Percentiles rank a stretch among this genome's conserved stretches.
These are phyloP conservation scores for Dendrocincla fuliginosa DNA, from an alignment of 2,797 vertebrate species.

Conservation along the genomic window DNA sequence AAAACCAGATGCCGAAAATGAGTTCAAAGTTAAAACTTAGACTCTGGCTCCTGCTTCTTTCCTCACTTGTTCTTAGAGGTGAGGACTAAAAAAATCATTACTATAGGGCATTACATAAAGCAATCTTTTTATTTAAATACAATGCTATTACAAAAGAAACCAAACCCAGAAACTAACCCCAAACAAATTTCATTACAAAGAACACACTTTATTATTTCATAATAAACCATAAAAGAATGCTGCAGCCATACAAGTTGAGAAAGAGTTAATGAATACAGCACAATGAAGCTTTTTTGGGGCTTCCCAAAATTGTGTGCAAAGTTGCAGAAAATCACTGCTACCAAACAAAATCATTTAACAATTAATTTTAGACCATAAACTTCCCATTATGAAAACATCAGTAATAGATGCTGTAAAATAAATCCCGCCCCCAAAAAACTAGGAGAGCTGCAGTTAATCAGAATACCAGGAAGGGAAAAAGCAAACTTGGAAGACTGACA, in stretches of 20 bases:
- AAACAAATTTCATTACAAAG: not conserved
- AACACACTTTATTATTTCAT: not conserved
- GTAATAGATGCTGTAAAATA: not conserved
- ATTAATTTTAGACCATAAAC: slow-evolving; percentile 19
- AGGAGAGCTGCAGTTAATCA: not conserved
- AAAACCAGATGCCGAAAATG: not conserved
- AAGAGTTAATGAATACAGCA: not conserved
- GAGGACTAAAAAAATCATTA: not conserved
- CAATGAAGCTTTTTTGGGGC: not conserved
- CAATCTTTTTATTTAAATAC: not conserved
- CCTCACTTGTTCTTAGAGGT: not conserved
- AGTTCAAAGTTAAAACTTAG: not conserved
- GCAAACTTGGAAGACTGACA: not conserved
- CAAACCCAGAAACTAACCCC: rapidly evolving
- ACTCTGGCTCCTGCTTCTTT: not conserved
- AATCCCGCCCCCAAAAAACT: not conserved
- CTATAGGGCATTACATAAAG: not conserved
- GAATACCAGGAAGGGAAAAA: slow-evolving; percentile 29
- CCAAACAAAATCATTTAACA: slow-evolving; percentile 20
- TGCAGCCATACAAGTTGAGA: not conserved
- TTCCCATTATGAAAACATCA: not conserved
- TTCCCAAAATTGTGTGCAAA: not conserved
- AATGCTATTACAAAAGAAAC: not conserved
- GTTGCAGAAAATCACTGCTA: slow-evolving; percentile 7
- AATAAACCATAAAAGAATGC: not conserved